Percentiles rank a stretch among this genome's conserved stretches.
Conservation (phyloP, 2,888 invertebrate species). For the Zonitis immaculata region DNA sequence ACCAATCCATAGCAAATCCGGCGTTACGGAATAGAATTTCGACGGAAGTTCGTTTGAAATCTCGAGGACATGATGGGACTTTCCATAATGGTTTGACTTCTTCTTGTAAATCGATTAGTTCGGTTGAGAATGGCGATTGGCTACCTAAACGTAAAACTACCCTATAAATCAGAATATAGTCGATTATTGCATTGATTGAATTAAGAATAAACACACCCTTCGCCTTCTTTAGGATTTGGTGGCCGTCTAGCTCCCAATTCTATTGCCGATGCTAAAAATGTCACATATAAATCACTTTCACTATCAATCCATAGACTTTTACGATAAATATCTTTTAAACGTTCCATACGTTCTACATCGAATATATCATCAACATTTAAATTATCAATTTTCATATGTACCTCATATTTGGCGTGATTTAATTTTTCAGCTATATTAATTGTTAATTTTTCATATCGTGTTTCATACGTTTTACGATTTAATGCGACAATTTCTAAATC, state of each 20-base stretch:
- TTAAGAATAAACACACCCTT: conserved; percentile 61
- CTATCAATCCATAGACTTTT: conserved; percentile 76
- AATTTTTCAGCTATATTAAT: conserved; percentile 63
- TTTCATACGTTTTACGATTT: conserved; percentile 74
- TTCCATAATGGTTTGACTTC: conserved; percentile 79
- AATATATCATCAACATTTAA: conserved; percentile 84
- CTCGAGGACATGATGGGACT: conserved; percentile 70
- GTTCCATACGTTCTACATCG: conserved; percentile 64
- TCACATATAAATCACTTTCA: conserved; percentile 68
- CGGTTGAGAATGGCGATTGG: conserved; percentile 64
- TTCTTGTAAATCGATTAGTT: conserved; percentile 65
- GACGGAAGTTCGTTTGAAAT: conserved; percentile 80
- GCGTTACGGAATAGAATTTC: conserved; percentile 77
- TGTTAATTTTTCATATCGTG: conserved; percentile 58
- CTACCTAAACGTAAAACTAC: conserved; percentile 80
- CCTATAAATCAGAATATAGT: conserved; percentile 46
- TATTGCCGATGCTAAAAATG: conserved; percentile 80
- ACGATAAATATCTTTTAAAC: conserved; percentile 71
- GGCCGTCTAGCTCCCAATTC: conserved; percentile 81
- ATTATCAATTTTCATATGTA: conserved; percentile 85
- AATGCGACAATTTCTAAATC: conserved; percentile 72
- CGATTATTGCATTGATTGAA: not conserved
- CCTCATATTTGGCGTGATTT: conserved; percentile 66
- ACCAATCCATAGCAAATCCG: conserved; percentile 82
- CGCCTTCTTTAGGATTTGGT: conserved; percentile 75